These are phyloP conservation scores for Thaleichthys pacificus DNA, from an alignment of 2,797 vertebrate genomes.

Conservation along the genomic window DNA sequence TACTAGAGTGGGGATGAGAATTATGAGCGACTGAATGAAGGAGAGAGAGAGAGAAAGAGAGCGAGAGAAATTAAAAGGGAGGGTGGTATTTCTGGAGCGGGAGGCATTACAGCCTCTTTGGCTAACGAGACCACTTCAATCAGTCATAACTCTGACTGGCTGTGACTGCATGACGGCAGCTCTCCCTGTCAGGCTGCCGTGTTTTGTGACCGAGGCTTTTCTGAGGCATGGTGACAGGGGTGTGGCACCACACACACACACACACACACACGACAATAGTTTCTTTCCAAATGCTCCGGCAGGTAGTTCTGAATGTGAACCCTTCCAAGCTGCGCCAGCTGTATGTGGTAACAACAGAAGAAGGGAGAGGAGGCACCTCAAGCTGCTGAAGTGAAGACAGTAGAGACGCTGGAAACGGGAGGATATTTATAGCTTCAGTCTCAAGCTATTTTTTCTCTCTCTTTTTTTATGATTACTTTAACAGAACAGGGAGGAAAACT, in stretches of 20 bases:
- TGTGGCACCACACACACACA: slow-evolving; percentile 6
- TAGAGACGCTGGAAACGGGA: too few species aligned
- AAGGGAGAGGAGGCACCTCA: too few species aligned
- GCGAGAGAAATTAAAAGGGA: slow-evolving; percentile 1
- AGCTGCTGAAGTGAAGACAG: too few species aligned
- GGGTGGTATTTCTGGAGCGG: slow-evolving; percentile 56
- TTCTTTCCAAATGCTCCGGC: too few species aligned
- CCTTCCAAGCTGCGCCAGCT: too few species aligned
- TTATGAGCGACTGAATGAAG: neutral
- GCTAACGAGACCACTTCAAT: slow-evolving; percentile 62
- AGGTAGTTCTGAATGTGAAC: too few species aligned
- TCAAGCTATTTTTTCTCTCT: too few species aligned
- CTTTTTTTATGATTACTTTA: too few species aligned
- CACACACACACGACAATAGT: too few species aligned
- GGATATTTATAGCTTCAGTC: too few species aligned
- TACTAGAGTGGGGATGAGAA: neutral
- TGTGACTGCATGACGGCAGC: neutral
- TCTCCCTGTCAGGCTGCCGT: neutral
- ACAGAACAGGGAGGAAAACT: neutral
- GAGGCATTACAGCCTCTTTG: slow-evolving; percentile 64
- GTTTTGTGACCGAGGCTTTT: slow-evolving; percentile 35
- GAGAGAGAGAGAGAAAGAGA: neutral
- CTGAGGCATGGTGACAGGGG: slow-evolving; percentile 26
- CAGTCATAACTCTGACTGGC: slow-evolving; percentile 52
- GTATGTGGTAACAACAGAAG: too few species aligned